Evolutionary conservation across 2,113 vertebrate genomes (phyloP).

Genomic region (Eubucco bourcierii): DNA sequence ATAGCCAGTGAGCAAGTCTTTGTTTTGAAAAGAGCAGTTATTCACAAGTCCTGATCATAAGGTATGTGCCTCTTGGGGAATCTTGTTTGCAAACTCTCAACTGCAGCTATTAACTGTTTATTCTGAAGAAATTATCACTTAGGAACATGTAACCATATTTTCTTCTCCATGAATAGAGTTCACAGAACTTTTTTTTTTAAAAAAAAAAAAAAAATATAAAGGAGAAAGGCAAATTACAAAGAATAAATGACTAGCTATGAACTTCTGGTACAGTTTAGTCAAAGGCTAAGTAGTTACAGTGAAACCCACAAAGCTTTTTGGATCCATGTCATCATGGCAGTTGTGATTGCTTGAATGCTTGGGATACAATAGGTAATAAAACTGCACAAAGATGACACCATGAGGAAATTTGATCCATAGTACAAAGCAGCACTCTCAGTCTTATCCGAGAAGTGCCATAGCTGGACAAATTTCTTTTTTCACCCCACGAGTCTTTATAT

Average conservation of each 20-base stretch:
- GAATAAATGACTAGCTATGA: not conserved
- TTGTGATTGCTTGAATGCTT: not conserved
- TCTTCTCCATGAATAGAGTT: not conserved
- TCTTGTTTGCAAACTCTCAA: not conserved
- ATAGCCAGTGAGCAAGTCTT: not conserved
- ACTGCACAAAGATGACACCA: not conserved
- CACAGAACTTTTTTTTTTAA: not conserved
- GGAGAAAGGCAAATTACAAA: not conserved
- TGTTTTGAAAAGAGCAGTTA: not conserved
- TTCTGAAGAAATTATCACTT: not conserved
- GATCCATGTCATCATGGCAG: not conserved
- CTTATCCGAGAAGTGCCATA: not conserved
- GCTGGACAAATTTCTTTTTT: not conserved
- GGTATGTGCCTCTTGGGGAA: not conserved
- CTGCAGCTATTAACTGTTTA: not conserved
- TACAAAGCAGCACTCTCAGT: not conserved
- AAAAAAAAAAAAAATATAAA: no score
- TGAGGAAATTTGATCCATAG: not conserved
- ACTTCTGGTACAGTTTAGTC: not conserved
- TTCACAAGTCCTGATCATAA: not conserved
- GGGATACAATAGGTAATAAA: slow-evolving; percentile 42
- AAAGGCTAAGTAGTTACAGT: not conserved
- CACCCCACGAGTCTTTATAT: rapidly evolving
- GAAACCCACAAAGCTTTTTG: not conserved
- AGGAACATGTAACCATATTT: not conserved